Percentiles rank a stretch among this genome's conserved stretches.
These are phyloP conservation scores for Rattus rattus DNA, from an alignment of 2,113 vertebrate genomes.

Conservation along the genomic window DNA sequence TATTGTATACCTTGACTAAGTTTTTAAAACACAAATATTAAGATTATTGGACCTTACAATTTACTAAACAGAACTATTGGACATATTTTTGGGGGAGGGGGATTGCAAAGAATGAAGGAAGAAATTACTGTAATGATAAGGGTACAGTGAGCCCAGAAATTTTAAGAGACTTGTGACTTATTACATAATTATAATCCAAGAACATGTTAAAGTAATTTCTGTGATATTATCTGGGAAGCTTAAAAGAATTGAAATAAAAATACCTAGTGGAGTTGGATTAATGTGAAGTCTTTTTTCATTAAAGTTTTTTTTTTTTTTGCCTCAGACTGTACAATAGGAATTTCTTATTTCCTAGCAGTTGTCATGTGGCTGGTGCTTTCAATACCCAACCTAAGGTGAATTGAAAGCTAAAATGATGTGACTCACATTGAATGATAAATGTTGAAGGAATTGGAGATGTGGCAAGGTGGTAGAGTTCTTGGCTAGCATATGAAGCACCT, in stretches of 20 bases:
- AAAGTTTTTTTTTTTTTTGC: conserved; percentile 34
- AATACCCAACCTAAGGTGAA: background rate
- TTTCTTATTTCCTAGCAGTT: conserved; percentile 27
- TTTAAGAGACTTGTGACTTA: background rate
- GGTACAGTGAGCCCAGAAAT: conserved; percentile 16
- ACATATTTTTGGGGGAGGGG: background rate
- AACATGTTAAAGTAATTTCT: conserved; percentile 32
- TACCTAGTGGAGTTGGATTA: background rate
- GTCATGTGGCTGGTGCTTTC: background rate
- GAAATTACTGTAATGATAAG: conserved; percentile 31
- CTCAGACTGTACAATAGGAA: background rate
- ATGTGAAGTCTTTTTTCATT: background rate
- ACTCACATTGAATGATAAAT: conserved; percentile 18
- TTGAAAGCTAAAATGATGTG: conserved; percentile 35
- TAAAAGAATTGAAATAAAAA: conserved; percentile 21
- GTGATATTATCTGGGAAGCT: background rate
- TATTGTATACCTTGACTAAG: background rate
- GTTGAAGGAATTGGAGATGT: background rate
- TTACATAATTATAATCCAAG: background rate
- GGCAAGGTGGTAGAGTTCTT: background rate
- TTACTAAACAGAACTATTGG: conserved; percentile 43
- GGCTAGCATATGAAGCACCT: background rate
- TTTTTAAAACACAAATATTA: conserved; percentile 31
- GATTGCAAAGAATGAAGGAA: background rate
- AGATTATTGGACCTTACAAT: conserved; percentile 28